Evolutionary conservation across 2,113 vertebrate genomes (phyloP), one percentile per base, ranked within the genome.

Genomic region (Chloropsis hardwickii): DNA sequence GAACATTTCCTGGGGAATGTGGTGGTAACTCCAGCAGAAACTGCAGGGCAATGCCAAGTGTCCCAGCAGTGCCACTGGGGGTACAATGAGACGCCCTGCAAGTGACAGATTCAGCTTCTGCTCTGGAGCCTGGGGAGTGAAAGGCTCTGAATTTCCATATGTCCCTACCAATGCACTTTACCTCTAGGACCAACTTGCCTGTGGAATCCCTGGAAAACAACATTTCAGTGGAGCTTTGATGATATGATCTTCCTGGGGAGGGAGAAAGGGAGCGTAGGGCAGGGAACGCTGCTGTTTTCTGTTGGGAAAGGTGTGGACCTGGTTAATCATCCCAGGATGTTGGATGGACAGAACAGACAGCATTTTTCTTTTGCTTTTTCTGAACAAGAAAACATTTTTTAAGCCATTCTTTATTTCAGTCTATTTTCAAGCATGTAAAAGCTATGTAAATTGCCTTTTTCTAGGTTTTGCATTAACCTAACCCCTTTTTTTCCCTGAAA

Each of bases 171-270:
- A 35, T 37, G 86, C 27, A 5, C 53, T 90, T 84, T 14, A 53
- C 28, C 62, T 73, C 61, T 40, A 84, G 69, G 58, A 77, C 6
- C 7, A 39, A 19, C 18, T 19, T 79, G 22, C 48, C 50, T 33
- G 18, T 22, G 56, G 40, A 94, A 92, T 90, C 85, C 89, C 72
- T 90, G 87, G 91, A 92, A 94, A 94, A 88, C 44, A 76, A 22
- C 18, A 44, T 78, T 94, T 94, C 54, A 53, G 2, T 15, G 27
- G 35, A 82, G 19, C 44, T 77, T 27, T 22, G 33, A 42, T 87
- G 91, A 94, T 47, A 54, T 48, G 48, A 77, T 86, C 58, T 74
- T n/a, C 56, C 44, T 54, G 40, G 14, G 65, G n/a, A 77, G 27
- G 33, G 51, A 76, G 72, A 91, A 60, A 92, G 72, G 72, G 54